Evolutionary conservation across 1,140 invertebrate genomes (phyloP), one percentile per base, ranked within the genome.

Genomic region (Arctopsyche grandis): DNA sequence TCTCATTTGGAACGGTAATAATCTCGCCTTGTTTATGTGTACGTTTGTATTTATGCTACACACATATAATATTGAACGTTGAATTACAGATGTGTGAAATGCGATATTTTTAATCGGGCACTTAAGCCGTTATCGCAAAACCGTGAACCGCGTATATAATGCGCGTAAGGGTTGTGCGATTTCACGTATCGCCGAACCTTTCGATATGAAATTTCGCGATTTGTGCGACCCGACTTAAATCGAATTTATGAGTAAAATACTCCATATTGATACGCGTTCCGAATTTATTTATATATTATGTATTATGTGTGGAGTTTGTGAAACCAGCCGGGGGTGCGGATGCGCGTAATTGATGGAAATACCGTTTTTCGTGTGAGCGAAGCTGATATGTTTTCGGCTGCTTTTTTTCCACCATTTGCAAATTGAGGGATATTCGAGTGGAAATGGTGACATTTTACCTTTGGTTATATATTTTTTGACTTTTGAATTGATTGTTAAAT

Each of bases 361-460:
- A 16, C 48, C 12, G 12, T 5, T 52, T n/a, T 52, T 52, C 16
- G 48, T 19, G 1, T 52, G 48, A 52, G 16, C 48, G 10, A 14
- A 52, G 12, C 12, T 19, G 48, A 52, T 7, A 38, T 38, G 7
- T 38, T 38, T 38, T 38, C 29, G 29, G 3, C 3, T 38, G 7
- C 29, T 38, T 38, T 38, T 38, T 38, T 7, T 38, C 29, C 3
- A 38, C 29, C 1, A 60, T 60, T 60, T 19, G 56, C 56, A 19
- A 60, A 60, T 60, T 16, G 19, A 60, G 19, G 56, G 9, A 60
- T 9, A 60, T n/a, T 60, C 56, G 56, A 60, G 56, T 60, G 56
- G 16, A 60, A 60, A 60, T 1, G 29, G 12, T 52, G 48, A 52
- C 16, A 5, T 14, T 52, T 1, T 52, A n/a, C 48, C 3, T 52